phyloP scores from a whole-genome alignment of 2,888 invertebrate genomes.

The Chrysotoxum bicinctum region DNA sequence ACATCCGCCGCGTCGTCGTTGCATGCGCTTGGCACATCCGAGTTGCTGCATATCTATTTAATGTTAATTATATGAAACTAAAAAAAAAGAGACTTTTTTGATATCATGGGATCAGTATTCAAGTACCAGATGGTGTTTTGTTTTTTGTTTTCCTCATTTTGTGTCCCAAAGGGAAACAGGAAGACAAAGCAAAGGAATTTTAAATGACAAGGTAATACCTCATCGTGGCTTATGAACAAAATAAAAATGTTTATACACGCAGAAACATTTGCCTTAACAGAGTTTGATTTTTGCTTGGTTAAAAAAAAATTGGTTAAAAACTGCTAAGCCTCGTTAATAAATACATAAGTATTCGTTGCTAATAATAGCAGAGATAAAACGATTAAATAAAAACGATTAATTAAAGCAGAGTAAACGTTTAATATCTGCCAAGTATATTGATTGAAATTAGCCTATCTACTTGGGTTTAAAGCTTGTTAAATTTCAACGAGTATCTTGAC shows the following conservation, averaged over 20 bases:
- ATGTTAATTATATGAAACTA: background rate
- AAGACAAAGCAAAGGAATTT: background rate
- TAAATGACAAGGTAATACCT: background rate
- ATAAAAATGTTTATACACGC: background rate
- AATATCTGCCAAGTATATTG: too few relatives aligned
- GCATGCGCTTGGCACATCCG: background rate
- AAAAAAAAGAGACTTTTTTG: background rate
- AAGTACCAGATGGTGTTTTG: background rate
- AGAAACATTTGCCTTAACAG: too few relatives aligned
- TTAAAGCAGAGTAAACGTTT: too few relatives aligned
- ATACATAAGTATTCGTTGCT: too few relatives aligned
- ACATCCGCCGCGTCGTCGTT: slow-evolving; percentile 1
- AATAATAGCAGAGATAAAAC: too few relatives aligned
- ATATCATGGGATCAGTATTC: background rate
- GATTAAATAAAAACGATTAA: too few relatives aligned
- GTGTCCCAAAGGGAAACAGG: background rate
- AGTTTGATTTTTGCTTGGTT: too few relatives aligned
- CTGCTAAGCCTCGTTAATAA: too few relatives aligned
- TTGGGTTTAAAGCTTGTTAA: too few relatives aligned
- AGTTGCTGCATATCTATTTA: background rate
- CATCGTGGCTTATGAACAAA: background rate
- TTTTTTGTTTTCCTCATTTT: background rate
- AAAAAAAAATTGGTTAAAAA: too few relatives aligned
- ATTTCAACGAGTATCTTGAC: too few relatives aligned
- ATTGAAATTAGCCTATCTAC: too few relatives aligned